Conservation (phyloP, 2,888 invertebrate species). For the Aricia artaxerxes region DNA sequence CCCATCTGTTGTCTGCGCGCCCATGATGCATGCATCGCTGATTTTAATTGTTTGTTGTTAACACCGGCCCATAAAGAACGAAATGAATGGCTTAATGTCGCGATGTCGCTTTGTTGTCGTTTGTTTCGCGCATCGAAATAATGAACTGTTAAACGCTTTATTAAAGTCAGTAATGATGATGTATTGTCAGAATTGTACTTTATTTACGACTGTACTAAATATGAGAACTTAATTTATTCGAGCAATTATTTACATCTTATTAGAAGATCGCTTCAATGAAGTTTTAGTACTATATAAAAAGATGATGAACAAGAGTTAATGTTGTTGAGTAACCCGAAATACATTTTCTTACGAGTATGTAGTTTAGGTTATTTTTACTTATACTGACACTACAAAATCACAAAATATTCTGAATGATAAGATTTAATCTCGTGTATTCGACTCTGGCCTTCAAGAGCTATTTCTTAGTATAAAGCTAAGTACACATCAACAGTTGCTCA, state of each 20-base stretch:
- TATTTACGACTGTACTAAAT: background rate
- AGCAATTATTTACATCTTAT: no score
- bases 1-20: conserved; percentile 41
- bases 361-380: no score
- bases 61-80: conserved; percentile 19
- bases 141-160: conserved; percentile 22
- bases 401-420: background rate
- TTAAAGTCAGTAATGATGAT: background rate
- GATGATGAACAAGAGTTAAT: no score
- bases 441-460: background rate
- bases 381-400: no score
- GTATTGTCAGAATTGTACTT: background rate
- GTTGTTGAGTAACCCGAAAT: no score
- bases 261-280: no score
- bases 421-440: background rate
- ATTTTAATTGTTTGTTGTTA: conserved; percentile 36
- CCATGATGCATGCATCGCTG: conserved; percentile 39
- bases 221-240: no score
- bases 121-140: conserved; percentile 15
- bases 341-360: no score
- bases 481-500: conserved; percentile 46
- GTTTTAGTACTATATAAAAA: no score
- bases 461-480: conserved; percentile 42
- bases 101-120: conserved; percentile 5
- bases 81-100: conserved; percentile 26